Evolutionary conservation across 2,888 invertebrate species (phyloP).

Genomic region (Dynastes maya): DNA sequence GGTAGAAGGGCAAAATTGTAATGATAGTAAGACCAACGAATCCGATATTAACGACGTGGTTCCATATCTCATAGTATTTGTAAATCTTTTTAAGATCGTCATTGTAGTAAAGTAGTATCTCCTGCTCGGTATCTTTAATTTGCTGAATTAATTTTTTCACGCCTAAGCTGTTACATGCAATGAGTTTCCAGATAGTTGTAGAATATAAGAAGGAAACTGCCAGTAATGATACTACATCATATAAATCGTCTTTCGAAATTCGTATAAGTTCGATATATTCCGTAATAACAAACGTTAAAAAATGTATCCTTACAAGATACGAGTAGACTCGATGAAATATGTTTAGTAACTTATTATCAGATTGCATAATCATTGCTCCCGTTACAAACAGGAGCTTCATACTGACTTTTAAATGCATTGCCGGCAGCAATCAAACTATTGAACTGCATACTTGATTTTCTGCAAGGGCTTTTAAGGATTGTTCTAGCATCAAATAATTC

Average conservation of each 20-base stretch:
- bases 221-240: slow-evolving; percentile 52
- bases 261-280: slow-evolving; percentile 53
- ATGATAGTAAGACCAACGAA: slow-evolving; percentile 47
- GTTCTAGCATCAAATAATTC: not conserved
- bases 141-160: slow-evolving; percentile 52
- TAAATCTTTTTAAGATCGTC: slow-evolving; percentile 52
- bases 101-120: slow-evolving; percentile 50
- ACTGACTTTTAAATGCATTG: slow-evolving; percentile 51
- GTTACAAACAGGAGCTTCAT: slow-evolving; percentile 49
- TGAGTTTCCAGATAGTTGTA: slow-evolving; percentile 52
- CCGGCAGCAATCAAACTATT: not conserved
- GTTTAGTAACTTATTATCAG: slow-evolving; percentile 37
- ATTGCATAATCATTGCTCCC: slow-evolving; percentile 52
- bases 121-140: slow-evolving; percentile 50
- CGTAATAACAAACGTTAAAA: slow-evolving; percentile 50
- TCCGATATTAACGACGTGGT: slow-evolving; percentile 39
- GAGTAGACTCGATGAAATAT: slow-evolving; percentile 49
- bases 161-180: slow-evolving; percentile 43
- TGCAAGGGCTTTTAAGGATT: too few relatives aligned
- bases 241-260: slow-evolving; percentile 50
- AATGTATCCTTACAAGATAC: slow-evolving; percentile 48
- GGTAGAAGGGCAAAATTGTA: slow-evolving; percentile 53
- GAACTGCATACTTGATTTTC: too few relatives aligned
- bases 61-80: slow-evolving; percentile 50
- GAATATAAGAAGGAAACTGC: slow-evolving; percentile 55